These are phyloP conservation scores for Pollimyrus isidori DNA, from an alignment of 2,113 vertebrate genomes.

Conservation along the genomic window DNA sequence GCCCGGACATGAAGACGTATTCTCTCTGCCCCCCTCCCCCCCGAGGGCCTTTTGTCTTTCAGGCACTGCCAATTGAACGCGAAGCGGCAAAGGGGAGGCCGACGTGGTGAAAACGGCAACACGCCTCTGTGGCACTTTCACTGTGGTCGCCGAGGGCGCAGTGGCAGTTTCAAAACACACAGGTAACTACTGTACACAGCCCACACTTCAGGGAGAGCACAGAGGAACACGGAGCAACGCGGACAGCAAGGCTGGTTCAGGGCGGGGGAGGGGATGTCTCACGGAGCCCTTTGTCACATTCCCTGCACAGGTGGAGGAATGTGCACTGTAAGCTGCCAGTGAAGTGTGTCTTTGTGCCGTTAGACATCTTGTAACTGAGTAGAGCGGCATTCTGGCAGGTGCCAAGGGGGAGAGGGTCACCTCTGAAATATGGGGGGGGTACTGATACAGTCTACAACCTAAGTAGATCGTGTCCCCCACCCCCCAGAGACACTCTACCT, in stretches of 20 bases:
- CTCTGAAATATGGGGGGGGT: background rate
- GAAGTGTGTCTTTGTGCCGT: slow-evolving; percentile 5
- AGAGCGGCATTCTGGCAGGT: background rate
- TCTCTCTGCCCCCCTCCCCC: background rate
- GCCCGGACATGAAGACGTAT: background rate
- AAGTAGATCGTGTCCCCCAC: background rate
- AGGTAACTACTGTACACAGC: background rate
- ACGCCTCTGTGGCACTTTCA: background rate
- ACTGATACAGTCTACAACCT: background rate
- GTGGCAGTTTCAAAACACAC: background rate
- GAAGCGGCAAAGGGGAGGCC: background rate
- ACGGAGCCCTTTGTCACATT: slow-evolving; percentile 25
- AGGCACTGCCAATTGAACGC: background rate
- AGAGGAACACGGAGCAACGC: background rate
- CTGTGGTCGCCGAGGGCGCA: background rate
- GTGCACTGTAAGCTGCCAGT: slow-evolving; percentile 25
- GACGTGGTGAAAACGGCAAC: slow-evolving; percentile 11
- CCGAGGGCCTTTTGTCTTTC: background rate
- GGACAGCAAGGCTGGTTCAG: background rate
- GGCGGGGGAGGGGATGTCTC: background rate
- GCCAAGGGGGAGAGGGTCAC: background rate
- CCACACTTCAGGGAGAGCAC: background rate
- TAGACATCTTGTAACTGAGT: background rate
- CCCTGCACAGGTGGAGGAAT: slow-evolving; percentile 50
- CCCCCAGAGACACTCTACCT: background rate